Evolutionary conservation across 2,888 invertebrate genomes (phyloP).

Genomic region (Drosophila seclusa): DNA sequence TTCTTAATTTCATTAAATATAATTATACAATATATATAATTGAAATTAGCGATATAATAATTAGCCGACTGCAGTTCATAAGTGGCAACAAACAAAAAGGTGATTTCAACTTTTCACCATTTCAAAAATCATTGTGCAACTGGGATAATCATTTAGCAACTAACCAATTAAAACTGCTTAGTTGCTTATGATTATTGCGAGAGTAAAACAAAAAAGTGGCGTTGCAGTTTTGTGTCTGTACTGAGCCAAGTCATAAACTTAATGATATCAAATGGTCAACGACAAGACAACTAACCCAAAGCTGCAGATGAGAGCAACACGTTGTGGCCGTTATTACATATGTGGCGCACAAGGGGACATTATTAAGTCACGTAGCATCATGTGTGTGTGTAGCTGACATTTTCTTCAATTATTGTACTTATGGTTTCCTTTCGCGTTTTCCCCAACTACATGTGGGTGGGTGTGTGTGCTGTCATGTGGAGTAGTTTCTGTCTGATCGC

Average conservation of each 20-base stretch:
- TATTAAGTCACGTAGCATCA: constrained; percentile 76
- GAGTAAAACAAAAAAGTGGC: constrained; percentile 28
- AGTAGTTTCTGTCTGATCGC: constrained; percentile 40
- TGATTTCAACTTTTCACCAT: neutral
- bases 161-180: constrained; percentile 54
- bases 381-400: constrained; percentile 76
- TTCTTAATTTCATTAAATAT: constrained; percentile 14
- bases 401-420: constrained; percentile 79
- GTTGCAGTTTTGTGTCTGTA: constrained; percentile 29
- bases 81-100: neutral
- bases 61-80: neutral
- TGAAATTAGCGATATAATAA: constrained; percentile 1
- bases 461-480: constrained; percentile 17
- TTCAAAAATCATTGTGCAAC: neutral
- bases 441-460: constrained; percentile 35
- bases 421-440: constrained; percentile 71
- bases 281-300: constrained; percentile 38
- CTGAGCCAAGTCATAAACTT: constrained; percentile 37
- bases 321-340: constrained; percentile 61
- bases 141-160: constrained; percentile 4
- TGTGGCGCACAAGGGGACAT: constrained; percentile 61
- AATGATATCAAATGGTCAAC: constrained; percentile 69
- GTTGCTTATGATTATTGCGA: constrained; percentile 19
- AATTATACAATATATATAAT: constrained; percentile 1
- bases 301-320: constrained; percentile 50